Evolutionary conservation across 2,888 invertebrate genomes (phyloP).

Genomic region (Baccha elongata): DNA sequence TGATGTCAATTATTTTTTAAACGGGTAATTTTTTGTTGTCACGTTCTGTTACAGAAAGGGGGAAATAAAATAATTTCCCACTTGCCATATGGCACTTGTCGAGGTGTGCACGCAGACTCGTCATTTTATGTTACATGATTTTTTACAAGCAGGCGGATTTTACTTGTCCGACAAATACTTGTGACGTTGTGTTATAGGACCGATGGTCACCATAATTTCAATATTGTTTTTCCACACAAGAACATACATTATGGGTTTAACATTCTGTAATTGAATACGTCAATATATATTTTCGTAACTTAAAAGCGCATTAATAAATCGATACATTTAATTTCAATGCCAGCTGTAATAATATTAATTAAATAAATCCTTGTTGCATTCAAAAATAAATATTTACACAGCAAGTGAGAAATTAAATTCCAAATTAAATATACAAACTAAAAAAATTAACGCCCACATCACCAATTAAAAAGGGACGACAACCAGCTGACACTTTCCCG

Average conservation of each 20-base stretch:
- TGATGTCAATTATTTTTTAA: too few species aligned
- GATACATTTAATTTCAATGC: background rate
- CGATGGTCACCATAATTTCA: background rate
- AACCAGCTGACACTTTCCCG: constrained; percentile 2
- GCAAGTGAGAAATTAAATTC: background rate
- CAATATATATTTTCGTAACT: background rate
- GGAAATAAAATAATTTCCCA: too few species aligned
- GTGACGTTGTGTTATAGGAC: too few species aligned
- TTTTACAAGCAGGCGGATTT: background rate
- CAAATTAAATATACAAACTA: background rate
- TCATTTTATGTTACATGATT: background rate
- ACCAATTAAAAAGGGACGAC: background rate
- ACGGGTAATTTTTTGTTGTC: too few species aligned
- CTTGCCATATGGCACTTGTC: too few species aligned
- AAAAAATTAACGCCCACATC: background rate
- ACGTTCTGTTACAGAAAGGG: too few species aligned
- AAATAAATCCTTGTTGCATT: background rate
- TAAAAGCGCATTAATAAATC: background rate
- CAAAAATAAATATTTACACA: background rate
- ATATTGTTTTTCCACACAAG: background rate
- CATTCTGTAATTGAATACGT: constrained; percentile 6
- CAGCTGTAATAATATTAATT: background rate
- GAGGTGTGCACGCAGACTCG: too few species aligned
- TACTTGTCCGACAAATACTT: too few species aligned
- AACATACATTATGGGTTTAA: constrained; percentile 7